Conservation (phyloP, 2,888 invertebrate species). For the Diadromus collaris region DNA sequence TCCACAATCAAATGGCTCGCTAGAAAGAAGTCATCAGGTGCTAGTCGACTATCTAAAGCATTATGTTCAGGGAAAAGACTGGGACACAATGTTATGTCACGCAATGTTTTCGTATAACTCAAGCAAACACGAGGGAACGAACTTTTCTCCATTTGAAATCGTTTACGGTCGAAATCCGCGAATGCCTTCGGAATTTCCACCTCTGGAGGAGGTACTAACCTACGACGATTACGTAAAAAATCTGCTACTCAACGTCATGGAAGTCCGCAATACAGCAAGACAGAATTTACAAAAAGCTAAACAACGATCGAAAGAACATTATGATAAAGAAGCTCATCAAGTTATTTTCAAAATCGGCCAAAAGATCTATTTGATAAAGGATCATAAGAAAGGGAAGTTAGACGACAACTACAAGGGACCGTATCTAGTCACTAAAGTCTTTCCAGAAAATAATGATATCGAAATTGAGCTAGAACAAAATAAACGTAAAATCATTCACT, state of each 20-base stretch:
- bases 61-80: conserved; percentile 69
- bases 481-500: conserved; percentile 35
- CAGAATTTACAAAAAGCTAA: conserved; percentile 37
- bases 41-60: conserved; percentile 70
- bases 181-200: conserved; percentile 19
- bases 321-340: conserved; percentile 37
- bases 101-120: conserved; percentile 70
- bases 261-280: conserved; percentile 6
- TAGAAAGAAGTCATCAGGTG: conserved; percentile 43
- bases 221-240: conserved; percentile 33
- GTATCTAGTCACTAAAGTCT: conserved; percentile 32
- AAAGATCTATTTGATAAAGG: conserved; percentile 37
- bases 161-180: conserved; percentile 63
- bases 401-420: conserved; percentile 51
- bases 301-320: conserved; percentile 23
- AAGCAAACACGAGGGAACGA: conserved; percentile 67
- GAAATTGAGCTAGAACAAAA: conserved; percentile 14
- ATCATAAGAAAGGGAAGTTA: conserved; percentile 43
- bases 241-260: neutral
- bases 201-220: conserved; percentile 3
- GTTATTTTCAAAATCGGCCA: conserved; percentile 40
- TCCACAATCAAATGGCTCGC: conserved; percentile 46
- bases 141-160: conserved; percentile 69
- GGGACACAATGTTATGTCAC: conserved; percentile 71
- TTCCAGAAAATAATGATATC: conserved; percentile 24